A percentile compares a stretch with the other conserved stretches of the same genome.
phyloP scores from a whole-genome alignment of 2,797 vertebrate genomes.

The Pelochelys cantorii region DNA sequence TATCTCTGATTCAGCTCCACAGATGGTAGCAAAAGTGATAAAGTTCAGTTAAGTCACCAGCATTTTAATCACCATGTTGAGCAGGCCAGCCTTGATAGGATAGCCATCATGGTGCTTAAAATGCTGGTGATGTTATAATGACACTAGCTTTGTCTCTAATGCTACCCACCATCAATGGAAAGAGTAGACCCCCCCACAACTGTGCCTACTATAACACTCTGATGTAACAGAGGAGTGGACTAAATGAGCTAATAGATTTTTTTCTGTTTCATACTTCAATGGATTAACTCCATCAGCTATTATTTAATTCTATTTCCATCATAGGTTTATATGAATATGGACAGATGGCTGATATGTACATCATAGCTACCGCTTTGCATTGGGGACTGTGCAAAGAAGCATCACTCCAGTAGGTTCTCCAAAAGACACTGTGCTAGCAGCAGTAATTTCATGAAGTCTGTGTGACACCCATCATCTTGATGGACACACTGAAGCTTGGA shows the following conservation, averaged over 20 bases:
- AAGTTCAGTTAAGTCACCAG: accelerated
- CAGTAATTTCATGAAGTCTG: neutral
- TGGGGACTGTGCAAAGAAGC: neutral
- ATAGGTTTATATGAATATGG: neutral
- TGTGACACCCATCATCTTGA: neutral
- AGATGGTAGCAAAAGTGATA: neutral
- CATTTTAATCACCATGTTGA: neutral
- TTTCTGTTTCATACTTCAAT: neutral
- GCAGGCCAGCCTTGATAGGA: neutral
- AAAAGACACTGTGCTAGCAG: neutral
- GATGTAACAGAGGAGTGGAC: neutral
- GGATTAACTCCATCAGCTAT: neutral
- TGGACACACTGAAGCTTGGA: neutral
- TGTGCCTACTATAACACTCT: neutral
- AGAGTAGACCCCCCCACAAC: neutral
- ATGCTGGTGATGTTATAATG: neutral
- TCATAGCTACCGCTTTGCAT: neutral
- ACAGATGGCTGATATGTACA: neutral
- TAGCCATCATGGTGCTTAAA: neutral
- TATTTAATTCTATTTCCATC: neutral
- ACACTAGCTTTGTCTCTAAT: neutral
- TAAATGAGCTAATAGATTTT: constrained; percentile 53
- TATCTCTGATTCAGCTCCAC: neutral
- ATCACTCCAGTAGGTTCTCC: neutral
- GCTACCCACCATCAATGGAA: neutral